Percentiles rank a stretch among this genome's conserved stretches.
Evolutionary conservation across 2,797 vertebrate species (phyloP).

Genomic region (Enteromius treurensis): DNA sequence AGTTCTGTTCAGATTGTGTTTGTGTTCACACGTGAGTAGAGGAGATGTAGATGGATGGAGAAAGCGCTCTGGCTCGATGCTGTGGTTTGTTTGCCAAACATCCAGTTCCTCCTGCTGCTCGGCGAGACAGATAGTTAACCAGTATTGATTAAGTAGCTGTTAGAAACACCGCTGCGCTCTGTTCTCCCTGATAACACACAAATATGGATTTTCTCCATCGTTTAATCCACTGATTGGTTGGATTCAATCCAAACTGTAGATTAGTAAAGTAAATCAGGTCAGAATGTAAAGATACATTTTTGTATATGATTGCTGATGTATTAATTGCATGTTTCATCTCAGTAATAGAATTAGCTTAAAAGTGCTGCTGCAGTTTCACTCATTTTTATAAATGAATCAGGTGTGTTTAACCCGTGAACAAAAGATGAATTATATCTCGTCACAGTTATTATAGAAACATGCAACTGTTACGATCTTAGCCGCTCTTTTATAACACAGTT

Average conservation of each 20-base stretch:
- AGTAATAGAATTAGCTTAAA: background rate
- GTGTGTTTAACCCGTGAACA: background rate
- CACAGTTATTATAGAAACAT: background rate
- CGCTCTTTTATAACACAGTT: background rate
- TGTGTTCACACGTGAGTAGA: background rate
- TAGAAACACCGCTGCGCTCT: background rate
- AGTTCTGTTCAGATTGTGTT: background rate
- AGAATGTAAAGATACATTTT: background rate
- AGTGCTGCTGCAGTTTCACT: background rate
- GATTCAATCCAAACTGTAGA: background rate
- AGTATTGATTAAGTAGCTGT: slow-evolving; percentile 11
- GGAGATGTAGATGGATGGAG: background rate
- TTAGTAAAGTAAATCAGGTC: slow-evolving; percentile 7
- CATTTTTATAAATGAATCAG: background rate
- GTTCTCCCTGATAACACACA: background rate
- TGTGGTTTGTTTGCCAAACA: background rate
- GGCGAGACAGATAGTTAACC: background rate
- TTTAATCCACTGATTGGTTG: background rate
- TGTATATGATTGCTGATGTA: background rate
- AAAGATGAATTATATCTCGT: background rate
- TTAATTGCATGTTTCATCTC: background rate
- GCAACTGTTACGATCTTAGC: background rate
- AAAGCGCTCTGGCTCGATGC: background rate
- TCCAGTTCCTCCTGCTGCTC: background rate
- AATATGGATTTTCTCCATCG: background rate